Evolutionary conservation across 2,888 invertebrate species (phyloP).

Genomic region (Synergus umbraculus): DNA sequence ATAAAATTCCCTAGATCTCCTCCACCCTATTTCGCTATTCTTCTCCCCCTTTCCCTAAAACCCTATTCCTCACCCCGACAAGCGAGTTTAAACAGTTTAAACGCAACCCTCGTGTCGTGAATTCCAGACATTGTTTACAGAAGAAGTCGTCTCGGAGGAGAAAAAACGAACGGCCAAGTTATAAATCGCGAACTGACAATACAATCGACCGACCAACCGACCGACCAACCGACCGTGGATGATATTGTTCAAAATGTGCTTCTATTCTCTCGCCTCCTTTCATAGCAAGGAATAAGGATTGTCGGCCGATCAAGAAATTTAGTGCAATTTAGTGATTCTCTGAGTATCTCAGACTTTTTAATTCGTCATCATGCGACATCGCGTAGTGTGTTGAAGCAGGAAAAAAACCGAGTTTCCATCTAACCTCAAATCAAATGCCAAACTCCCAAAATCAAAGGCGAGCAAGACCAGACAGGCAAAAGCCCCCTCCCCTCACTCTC

Average conservation of each 20-base stretch:
- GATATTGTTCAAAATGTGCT: constrained; percentile 3
- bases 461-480: too few relatives aligned
- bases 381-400: constrained; percentile 9
- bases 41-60: background rate
- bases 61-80: constrained; percentile 10
- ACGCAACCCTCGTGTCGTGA: constrained; percentile 38
- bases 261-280: constrained; percentile 4
- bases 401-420: constrained; percentile 11
- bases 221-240: background rate
- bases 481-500: too few relatives aligned
- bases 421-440: constrained; percentile 13
- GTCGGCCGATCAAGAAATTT: background rate
- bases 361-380: constrained; percentile 17
- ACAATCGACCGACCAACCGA: too few relatives aligned
- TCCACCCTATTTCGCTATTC: constrained; percentile 17
- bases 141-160: constrained; percentile 46
- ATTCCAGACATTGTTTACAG: constrained; percentile 51
- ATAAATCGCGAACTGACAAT: constrained; percentile 3
- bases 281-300: background rate
- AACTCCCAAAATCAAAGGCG: background rate
- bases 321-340: constrained; percentile 13
- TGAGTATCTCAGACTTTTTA: background rate
- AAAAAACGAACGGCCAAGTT: constrained; percentile 45
- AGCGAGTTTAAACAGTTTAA: constrained; percentile 22
- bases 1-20: constrained; percentile 23